phyloP scores from a whole-genome alignment of 2,797 vertebrate genomes.

The Myripristis murdjan region DNA sequence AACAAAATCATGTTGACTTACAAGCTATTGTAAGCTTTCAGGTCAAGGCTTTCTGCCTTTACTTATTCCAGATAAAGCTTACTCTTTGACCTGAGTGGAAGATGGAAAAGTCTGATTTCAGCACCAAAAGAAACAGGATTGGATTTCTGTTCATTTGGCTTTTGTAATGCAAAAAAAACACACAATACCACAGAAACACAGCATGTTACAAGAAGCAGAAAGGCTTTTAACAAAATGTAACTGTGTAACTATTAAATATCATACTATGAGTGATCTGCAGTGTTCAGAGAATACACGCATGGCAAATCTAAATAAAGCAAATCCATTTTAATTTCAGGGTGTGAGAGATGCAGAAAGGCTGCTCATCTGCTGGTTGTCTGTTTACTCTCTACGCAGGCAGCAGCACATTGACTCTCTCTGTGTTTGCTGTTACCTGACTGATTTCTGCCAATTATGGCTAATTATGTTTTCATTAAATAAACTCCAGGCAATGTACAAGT shows the following conservation, averaged over 20 bases:
- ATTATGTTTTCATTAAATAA: slow-evolving; percentile 75
- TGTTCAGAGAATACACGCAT: slow-evolving; percentile 1
- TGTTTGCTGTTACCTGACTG: slow-evolving; percentile 44
- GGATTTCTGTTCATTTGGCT: not conserved
- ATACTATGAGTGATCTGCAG: not conserved
- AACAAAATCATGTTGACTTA: slow-evolving; percentile 1
- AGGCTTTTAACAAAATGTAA: not conserved
- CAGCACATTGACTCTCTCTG: slow-evolving; percentile 23
- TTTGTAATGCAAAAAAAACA: not conserved
- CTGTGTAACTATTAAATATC: not conserved
- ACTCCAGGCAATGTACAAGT: slow-evolving; percentile 67
- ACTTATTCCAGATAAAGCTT: not conserved
- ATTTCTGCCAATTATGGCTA: slow-evolving; percentile 69
- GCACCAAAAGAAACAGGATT: too few species aligned
- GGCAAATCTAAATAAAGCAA: not conserved
- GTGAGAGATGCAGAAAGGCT: not conserved
- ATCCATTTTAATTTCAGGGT: not conserved
- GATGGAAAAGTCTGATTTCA: not conserved
- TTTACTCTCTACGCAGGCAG: not conserved
- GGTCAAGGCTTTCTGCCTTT: not conserved
- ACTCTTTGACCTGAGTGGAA: not conserved
- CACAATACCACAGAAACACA: not conserved
- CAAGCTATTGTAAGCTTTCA: slow-evolving; percentile 4
- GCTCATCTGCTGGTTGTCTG: not conserved
- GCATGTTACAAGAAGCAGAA: not conserved